phyloP scores from a whole-genome alignment of 30 jellyfish, hydroid and myxozoan species.

The Cassiopea andromeda region DNA sequence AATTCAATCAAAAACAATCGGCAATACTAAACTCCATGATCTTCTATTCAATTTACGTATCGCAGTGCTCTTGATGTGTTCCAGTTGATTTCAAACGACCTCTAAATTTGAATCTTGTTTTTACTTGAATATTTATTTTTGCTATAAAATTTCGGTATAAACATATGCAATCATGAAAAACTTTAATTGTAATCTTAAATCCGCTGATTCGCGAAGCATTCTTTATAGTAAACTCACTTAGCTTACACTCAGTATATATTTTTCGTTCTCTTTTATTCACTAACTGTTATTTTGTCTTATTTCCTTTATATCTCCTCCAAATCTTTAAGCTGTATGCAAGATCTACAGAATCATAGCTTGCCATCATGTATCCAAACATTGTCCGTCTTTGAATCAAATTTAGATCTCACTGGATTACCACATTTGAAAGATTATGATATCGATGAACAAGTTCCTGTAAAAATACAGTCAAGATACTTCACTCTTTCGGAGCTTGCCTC shows the following conservation, averaged over 20 bases:
- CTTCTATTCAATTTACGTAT: no score
- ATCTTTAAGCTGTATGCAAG: background rate
- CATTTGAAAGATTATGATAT: slow-evolving; percentile 14
- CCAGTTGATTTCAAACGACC: no score
- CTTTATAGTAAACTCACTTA: background rate
- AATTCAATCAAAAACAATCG: no score
- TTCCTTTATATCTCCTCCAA: background rate
- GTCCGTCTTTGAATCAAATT: slow-evolving; percentile 12
- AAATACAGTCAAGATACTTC: slow-evolving; percentile 6
- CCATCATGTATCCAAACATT: slow-evolving; percentile 21
- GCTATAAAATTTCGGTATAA: background rate
- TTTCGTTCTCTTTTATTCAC: background rate
- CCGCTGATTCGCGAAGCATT: background rate
- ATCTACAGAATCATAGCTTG: slow-evolving; percentile 6
- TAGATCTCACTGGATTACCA: slow-evolving; percentile 2
- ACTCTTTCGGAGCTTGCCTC: slow-evolving; percentile 35
- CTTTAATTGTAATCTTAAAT: background rate
- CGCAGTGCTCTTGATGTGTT: no score
- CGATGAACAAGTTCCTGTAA: slow-evolving; percentile 26
- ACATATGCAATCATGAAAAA: no score
- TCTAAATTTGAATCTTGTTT: no score
- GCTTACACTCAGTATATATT: background rate
- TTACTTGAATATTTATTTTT: no score
- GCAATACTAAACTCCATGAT: no score
- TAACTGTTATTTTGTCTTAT: background rate